Conservation (phyloP, 2,888 invertebrate genomes). For the Exephanes ischioxanthus region DNA sequence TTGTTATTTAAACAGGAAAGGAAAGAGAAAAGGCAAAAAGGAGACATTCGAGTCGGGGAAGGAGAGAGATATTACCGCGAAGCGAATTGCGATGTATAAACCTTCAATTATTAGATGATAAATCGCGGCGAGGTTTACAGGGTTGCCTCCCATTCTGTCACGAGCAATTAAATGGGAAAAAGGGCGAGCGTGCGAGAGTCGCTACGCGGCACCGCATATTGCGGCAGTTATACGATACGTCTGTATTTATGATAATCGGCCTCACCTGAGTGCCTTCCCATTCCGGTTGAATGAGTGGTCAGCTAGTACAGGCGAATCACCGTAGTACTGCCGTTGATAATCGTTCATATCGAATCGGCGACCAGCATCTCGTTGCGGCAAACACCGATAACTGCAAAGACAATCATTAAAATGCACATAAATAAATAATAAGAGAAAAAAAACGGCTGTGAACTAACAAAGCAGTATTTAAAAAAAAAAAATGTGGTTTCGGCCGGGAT, state of each 20-base stretch:
- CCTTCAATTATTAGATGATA: constrained; percentile 75
- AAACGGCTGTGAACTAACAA: background rate
- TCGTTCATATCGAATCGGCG: constrained; percentile 75
- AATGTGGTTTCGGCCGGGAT: constrained; percentile 80
- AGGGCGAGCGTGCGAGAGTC: constrained; percentile 20
- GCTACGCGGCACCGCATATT: background rate
- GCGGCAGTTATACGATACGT: constrained; percentile 37
- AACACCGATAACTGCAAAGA: constrained; percentile 32
- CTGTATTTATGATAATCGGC: constrained; percentile 73
- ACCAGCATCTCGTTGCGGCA: constrained; percentile 58
- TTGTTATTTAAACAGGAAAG: background rate
- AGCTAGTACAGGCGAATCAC: constrained; percentile 75
- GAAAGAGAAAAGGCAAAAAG: background rate
- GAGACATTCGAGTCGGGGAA: constrained; percentile 35
- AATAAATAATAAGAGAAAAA: background rate
- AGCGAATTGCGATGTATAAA: constrained; percentile 58
- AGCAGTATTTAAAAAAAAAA: constrained; percentile 67
- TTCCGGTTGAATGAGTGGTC: constrained; percentile 81
- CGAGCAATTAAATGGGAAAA: constrained; percentile 72
- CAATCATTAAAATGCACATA: constrained; percentile 9
- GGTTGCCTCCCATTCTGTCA: constrained; percentile 69
- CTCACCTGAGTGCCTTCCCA: constrained; percentile 83
- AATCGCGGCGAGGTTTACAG: constrained; percentile 65
- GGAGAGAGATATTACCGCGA: constrained; percentile 38
- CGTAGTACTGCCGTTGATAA: constrained; percentile 76